A percentile compares a stretch with the other conserved stretches of the same genome.
Evolutionary conservation across 2,113 vertebrate genomes (phyloP).

Genomic region (Tetrax tetrax): DNA sequence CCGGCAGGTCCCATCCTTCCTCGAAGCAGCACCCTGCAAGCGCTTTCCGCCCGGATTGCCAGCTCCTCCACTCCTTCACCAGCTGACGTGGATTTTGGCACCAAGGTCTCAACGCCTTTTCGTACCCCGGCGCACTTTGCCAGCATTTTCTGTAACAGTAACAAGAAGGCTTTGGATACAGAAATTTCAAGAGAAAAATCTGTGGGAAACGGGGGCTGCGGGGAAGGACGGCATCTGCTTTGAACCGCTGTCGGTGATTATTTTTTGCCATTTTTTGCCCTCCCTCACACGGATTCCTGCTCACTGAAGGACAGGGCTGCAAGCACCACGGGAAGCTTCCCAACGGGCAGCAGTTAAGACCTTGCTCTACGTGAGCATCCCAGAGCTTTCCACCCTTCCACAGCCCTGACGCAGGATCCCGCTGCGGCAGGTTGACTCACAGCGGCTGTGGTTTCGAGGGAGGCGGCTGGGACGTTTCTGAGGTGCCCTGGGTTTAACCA

Average conservation of each 20-base stretch:
- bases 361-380: background rate
- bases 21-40: background rate
- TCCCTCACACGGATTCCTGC: background rate
- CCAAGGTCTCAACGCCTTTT: background rate
- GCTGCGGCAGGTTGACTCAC: background rate
- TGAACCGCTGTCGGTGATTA: background rate
- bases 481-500: background rate
- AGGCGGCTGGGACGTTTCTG: background rate
- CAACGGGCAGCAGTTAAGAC: fast-evolving
- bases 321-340: background rate
- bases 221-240: background rate
- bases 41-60: fast-evolving
- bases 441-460: background rate
- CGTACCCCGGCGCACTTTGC: background rate
- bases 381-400: background rate
- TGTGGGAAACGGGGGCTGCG: background rate
- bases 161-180: background rate
- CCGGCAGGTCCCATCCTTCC: background rate
- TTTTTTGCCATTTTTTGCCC: background rate
- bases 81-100: background rate
- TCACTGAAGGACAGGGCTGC: background rate
- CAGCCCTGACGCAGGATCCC: background rate
- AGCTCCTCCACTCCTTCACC: background rate
- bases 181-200: background rate
- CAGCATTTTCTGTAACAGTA: background rate